A percentile compares a stretch with the other conserved stretches of the same genome.
Evolutionary conservation across 2,797 vertebrate genomes (phyloP).

Genomic region (Micrastur ruficollis): DNA sequence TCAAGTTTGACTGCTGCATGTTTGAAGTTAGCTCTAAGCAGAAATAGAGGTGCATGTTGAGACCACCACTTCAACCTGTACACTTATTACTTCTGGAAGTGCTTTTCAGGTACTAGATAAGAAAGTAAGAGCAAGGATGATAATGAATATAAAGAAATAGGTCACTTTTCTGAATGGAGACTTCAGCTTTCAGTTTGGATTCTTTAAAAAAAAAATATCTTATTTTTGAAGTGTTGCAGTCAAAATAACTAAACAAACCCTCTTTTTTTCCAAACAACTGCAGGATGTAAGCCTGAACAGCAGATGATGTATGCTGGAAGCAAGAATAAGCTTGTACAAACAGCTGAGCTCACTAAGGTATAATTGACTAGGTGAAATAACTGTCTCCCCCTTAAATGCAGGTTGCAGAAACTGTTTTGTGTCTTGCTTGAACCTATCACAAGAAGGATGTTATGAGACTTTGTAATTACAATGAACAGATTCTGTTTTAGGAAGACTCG

Average conservation of each 20-base stretch:
- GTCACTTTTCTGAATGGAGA: neutral
- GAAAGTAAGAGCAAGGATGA: neutral
- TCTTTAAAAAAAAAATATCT: neutral
- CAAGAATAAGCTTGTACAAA: constrained; percentile 91
- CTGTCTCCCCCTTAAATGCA: neutral
- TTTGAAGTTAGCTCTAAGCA: neutral
- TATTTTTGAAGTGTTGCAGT: neutral
- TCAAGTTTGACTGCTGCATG: neutral
- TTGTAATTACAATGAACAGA: neutral
- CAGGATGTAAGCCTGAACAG: constrained; percentile 93
- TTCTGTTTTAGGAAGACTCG: neutral
- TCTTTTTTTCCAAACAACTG: neutral
- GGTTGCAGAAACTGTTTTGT: neutral
- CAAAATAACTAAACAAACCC: neutral
- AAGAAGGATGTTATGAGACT: neutral
- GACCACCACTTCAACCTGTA: neutral
- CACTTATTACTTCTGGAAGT: neutral
- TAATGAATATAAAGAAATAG: neutral
- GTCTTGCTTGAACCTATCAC: neutral
- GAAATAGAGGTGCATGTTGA: neutral
- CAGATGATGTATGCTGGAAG: constrained; percentile 99
- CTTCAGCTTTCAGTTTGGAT: neutral
- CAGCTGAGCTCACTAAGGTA: constrained; percentile 93
- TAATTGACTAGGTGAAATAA: neutral
- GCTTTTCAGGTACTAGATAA: neutral